These are phyloP conservation scores for Plebejus melissa DNA, from an alignment of 2,888 invertebrate genomes.

Conservation along the genomic window DNA sequence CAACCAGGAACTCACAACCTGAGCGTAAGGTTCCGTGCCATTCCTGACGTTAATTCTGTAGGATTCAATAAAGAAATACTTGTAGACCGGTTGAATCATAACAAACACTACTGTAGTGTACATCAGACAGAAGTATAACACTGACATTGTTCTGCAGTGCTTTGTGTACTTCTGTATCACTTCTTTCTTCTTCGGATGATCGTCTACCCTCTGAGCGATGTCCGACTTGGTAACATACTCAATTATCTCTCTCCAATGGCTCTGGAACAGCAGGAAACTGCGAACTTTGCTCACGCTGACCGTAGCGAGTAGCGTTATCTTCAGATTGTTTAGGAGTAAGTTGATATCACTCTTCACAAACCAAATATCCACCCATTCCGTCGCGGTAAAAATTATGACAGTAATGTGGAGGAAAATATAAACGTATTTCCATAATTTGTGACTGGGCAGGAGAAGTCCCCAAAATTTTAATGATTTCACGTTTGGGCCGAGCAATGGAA, in stretches of 20 bases:
- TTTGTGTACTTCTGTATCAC: conserved; percentile 50
- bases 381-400: conserved; percentile 54
- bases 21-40: conserved; percentile 53
- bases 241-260: conserved; percentile 55
- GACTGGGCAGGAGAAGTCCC: conserved; percentile 60
- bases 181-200: conserved; percentile 41
- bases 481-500: conserved; percentile 63
- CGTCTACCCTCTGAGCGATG: conserved; percentile 45
- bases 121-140: conserved; percentile 60
- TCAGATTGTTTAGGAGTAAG: conserved; percentile 58
- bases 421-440: conserved; percentile 44
- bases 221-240: conserved; percentile 60
- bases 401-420: conserved; percentile 56
- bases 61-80: conserved; percentile 47
- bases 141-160: conserved; percentile 62
- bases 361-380: conserved; percentile 64
- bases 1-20: conserved; percentile 67
- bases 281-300: conserved; percentile 58
- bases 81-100: conserved; percentile 54
- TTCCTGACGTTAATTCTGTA: conserved; percentile 54
- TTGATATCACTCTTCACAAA: conserved; percentile 58
- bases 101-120: conserved; percentile 59
- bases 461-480: conserved; percentile 60
- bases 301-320: conserved; percentile 62
- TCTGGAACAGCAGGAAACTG: conserved; percentile 58